phyloP scores from a whole-genome alignment of 2,888 invertebrate genomes.

The Callyntrura sp. region DNA sequence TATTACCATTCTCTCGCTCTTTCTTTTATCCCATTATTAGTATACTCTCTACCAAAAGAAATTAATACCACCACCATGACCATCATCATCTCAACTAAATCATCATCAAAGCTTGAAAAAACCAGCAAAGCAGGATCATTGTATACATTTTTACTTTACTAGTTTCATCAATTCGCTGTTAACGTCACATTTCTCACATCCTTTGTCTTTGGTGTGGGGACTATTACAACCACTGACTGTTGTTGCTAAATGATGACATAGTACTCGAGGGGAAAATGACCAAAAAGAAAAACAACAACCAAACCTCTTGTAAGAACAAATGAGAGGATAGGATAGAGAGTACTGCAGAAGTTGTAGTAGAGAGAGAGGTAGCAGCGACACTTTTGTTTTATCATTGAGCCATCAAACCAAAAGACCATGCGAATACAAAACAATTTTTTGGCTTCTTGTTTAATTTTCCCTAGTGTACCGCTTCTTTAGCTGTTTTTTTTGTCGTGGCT shows the following conservation, averaged over 20 bases:
- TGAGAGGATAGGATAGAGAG: neutral
- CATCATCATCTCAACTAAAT: neutral
- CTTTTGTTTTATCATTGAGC: constrained; percentile 48
- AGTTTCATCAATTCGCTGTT: neutral
- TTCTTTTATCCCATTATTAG: neutral
- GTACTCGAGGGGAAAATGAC: constrained; percentile 16
- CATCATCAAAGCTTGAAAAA: constrained; percentile 24
- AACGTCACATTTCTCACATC: constrained; percentile 66
- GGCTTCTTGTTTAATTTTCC: neutral
- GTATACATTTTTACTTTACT: neutral
- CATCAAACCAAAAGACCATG: neutral
- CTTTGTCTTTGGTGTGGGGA: constrained; percentile 20
- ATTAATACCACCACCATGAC: constrained; percentile 21
- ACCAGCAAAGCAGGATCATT: constrained; percentile 33
- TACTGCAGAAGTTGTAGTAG: neutral
- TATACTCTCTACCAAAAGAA: constrained; percentile 19
- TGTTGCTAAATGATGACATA: too few relatives aligned
- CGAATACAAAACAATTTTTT: constrained; percentile 1
- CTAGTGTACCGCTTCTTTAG: constrained; percentile 4
- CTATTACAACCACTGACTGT: constrained; percentile 10
- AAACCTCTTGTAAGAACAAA: constrained; percentile 26
- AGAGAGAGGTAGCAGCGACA: too few relatives aligned
- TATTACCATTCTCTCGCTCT: constrained; percentile 2
- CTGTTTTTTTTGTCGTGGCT: neutral
- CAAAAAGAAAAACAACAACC: constrained; percentile 26